These are phyloP conservation scores for Ichneumon xanthorius DNA, from an alignment of 2,888 invertebrate genomes.

Conservation along the genomic window DNA sequence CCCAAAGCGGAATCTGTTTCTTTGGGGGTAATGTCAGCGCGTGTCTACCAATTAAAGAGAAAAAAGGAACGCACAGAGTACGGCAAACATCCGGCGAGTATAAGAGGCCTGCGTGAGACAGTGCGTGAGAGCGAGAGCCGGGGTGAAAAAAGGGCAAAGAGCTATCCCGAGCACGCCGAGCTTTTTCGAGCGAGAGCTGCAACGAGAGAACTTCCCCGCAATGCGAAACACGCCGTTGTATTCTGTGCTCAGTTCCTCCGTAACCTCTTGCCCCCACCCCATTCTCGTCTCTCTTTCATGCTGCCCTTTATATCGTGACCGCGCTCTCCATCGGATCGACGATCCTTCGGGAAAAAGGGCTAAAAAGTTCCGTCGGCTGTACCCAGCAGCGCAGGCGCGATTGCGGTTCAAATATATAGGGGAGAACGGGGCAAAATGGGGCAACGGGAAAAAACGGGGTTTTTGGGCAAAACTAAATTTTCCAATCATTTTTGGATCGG, in stretches of 20 bases:
- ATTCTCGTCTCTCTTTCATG: slow-evolving; percentile 35
- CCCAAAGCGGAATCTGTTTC: slow-evolving; percentile 65
- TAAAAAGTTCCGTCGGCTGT: slow-evolving; percentile 16
- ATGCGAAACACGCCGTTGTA: slow-evolving; percentile 64
- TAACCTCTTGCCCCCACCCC: neutral
- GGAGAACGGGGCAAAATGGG: too few species aligned
- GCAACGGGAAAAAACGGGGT: too few species aligned
- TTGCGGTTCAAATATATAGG: slow-evolving; percentile 54
- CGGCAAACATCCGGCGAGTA: slow-evolving; percentile 7
- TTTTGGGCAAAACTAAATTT: too few species aligned
- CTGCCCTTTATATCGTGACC: slow-evolving; percentile 37
- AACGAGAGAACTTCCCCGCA: slow-evolving; percentile 52
- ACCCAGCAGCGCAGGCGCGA: slow-evolving; percentile 31
- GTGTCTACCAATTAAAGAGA: slow-evolving; percentile 66
- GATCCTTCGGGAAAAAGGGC: slow-evolving; percentile 37
- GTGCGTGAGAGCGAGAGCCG: slow-evolving; percentile 33
- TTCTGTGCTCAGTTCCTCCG: slow-evolving; percentile 21
- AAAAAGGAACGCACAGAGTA: slow-evolving; percentile 47
- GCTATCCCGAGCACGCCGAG: slow-evolving; percentile 51
- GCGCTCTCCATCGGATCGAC: slow-evolving; percentile 43
- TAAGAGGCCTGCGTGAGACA: slow-evolving; percentile 39
- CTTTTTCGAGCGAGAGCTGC: slow-evolving; percentile 61
- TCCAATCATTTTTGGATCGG: too few species aligned
- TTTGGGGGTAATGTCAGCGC: slow-evolving; percentile 61
- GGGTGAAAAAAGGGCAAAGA: slow-evolving; percentile 48